phyloP scores from a whole-genome alignment of 2,797 vertebrate species.

The Periophthalmus magnuspinnatus region DNA sequence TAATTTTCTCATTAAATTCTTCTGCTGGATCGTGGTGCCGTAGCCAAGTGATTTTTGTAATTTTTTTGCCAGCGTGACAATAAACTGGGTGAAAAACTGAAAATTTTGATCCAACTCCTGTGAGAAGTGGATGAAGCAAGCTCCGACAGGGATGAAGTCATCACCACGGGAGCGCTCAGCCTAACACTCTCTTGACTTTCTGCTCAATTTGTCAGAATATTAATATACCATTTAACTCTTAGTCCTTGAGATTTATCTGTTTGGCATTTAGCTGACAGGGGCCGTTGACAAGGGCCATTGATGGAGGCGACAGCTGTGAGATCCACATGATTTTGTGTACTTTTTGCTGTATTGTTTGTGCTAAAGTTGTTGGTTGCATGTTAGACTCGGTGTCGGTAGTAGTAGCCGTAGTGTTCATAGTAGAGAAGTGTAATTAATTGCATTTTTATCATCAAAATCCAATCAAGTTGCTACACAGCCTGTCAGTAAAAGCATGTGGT shows the following conservation, averaged over 20 bases:
- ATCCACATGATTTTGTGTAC: conserved; percentile 2
- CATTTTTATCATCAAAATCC: no score
- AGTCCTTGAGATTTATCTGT: conserved; percentile 61
- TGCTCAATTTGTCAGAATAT: conserved; percentile 64
- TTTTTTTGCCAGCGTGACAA: background rate
- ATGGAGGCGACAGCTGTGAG: conserved; percentile 9
- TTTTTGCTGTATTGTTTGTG: background rate
- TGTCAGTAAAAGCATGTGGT: no score
- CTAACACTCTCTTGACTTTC: conserved; percentile 54
- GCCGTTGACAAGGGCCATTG: conserved; percentile 27
- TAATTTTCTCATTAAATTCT: background rate
- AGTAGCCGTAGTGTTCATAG: no score
- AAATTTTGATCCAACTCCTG: conserved; percentile 13
- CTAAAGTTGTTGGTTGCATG: background rate
- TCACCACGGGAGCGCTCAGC: conserved; percentile 42
- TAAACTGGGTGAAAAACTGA: conserved; percentile 4
- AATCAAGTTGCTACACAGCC: no score
- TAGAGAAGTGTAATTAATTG: no score
- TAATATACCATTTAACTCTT: conserved; percentile 61
- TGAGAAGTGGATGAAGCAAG: conserved; percentile 29
- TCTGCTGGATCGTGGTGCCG: background rate
- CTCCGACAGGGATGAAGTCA: conserved; percentile 43
- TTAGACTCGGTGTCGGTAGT: no score
- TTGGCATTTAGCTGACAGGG: conserved; percentile 60
- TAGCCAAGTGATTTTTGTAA: background rate